Conservation (phyloP, 2,888 invertebrate species). For the Phlogophora meticulosa region DNA sequence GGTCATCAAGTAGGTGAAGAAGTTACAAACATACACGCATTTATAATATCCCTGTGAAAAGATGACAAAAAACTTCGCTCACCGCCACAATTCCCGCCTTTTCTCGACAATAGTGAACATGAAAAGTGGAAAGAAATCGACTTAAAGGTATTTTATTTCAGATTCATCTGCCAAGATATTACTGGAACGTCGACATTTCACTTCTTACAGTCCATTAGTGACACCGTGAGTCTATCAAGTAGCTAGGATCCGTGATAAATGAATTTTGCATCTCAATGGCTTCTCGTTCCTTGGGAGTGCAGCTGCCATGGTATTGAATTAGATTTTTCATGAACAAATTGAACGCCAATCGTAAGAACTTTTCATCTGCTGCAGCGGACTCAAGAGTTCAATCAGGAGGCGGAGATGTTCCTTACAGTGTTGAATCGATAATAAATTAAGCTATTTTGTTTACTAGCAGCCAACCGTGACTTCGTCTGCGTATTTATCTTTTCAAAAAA, state of each 20-base stretch:
- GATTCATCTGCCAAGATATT: conserved; percentile 54
- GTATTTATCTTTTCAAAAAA: too few relatives aligned
- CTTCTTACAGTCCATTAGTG: conserved; percentile 72
- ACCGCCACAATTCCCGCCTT: neutral
- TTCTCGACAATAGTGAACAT: neutral
- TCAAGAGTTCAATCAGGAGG: conserved; percentile 30
- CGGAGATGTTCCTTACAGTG: neutral
- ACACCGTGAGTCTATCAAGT: conserved; percentile 71
- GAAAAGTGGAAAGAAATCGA: conserved; percentile 32
- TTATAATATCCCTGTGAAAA: too few relatives aligned
- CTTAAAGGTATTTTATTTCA: conserved; percentile 38
- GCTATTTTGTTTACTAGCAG: neutral
- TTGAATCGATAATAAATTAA: neutral
- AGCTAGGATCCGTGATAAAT: conserved; percentile 75
- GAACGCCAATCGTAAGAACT: conserved; percentile 55
- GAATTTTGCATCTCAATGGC: conserved; percentile 72
- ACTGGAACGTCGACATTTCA: conserved; percentile 54
- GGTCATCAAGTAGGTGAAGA: too few relatives aligned
- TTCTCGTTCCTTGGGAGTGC: conserved; percentile 57
- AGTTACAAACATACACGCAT: too few relatives aligned
- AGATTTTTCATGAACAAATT: conserved; percentile 73
- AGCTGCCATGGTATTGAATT: conserved; percentile 69
- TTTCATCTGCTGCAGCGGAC: conserved; percentile 30
- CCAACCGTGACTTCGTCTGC: neutral
- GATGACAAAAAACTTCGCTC: too few relatives aligned